phyloP scores from a whole-genome alignment of 2,888 invertebrate species.

The Amblyjoppa proteus region DNA sequence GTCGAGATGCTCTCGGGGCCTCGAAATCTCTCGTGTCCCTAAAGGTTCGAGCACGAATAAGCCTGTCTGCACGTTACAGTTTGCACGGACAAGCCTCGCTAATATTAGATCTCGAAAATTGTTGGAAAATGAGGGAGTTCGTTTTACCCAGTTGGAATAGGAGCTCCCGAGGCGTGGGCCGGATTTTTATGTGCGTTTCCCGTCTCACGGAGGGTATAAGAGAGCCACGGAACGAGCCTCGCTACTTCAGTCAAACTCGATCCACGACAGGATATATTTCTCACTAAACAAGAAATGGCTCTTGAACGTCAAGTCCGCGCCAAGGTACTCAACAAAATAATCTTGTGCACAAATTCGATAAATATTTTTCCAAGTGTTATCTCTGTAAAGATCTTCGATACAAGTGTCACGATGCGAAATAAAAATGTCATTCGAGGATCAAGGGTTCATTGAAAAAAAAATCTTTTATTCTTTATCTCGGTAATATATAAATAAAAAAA shows the following conservation, averaged over 20 bases:
- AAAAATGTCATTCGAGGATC: slow-evolving; percentile 3
- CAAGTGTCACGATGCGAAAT: slow-evolving; percentile 1
- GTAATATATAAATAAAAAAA: no score
- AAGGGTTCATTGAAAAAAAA: background rate
- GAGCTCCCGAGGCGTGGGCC: slow-evolving; percentile 80
- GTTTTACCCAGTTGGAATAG: slow-evolving; percentile 60
- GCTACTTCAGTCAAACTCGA: slow-evolving; percentile 79
- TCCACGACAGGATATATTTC: slow-evolving; percentile 55
- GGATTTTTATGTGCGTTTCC: slow-evolving; percentile 71
- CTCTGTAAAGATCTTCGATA: slow-evolving; percentile 9
- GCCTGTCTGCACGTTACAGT: slow-evolving; percentile 8
- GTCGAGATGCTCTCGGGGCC: slow-evolving; percentile 11
- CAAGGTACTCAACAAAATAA: slow-evolving; percentile 88
- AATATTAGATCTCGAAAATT: slow-evolving; percentile 80
- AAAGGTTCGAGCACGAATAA: slow-evolving; percentile 26
- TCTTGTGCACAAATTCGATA: slow-evolving; percentile 34
- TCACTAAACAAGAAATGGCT: slow-evolving; percentile 89
- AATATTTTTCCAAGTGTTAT: background rate
- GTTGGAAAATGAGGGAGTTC: slow-evolving; percentile 67
- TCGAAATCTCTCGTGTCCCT: slow-evolving; percentile 45
- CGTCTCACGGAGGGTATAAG: slow-evolving; percentile 78
- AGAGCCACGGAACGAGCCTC: slow-evolving; percentile 74
- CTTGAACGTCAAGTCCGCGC: slow-evolving; percentile 96
- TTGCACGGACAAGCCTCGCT: slow-evolving; percentile 70
- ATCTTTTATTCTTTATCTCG: no score